Evolutionary conservation across 2,888 invertebrate species (phyloP).

Genomic region (Sarcophaga caerulescens): DNA sequence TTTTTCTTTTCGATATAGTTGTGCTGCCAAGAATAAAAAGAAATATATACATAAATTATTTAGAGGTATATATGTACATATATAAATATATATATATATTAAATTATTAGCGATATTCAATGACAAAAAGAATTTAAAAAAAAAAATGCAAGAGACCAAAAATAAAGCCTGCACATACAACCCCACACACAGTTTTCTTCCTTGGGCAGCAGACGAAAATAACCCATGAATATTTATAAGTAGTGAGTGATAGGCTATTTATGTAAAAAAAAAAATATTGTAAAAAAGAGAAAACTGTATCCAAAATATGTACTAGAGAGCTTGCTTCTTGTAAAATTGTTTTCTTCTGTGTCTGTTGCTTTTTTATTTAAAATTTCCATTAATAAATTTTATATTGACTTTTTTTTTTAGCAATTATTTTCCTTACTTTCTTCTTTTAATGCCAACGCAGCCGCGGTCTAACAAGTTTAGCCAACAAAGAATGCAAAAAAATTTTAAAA

Average conservation of each 20-base stretch:
- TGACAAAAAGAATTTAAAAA: slow-evolving; percentile 1
- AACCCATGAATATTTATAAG: not conserved
- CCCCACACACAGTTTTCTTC: slow-evolving; percentile 5
- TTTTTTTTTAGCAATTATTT: not conserved
- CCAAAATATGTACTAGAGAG: not conserved
- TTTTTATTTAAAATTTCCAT: slow-evolving; percentile 43
- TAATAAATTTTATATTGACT: slow-evolving; percentile 12
- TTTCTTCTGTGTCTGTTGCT: not conserved
- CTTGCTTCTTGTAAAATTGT: no score
- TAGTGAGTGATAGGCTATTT: no score
- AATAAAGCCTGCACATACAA: slow-evolving; percentile 43
- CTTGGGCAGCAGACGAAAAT: slow-evolving; percentile 15
- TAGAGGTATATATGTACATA: not conserved
- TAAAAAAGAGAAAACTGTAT: slow-evolving; percentile 3
- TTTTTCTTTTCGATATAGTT: slow-evolving; percentile 22
- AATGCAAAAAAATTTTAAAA: slow-evolving; percentile 66
- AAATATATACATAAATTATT: slow-evolving; percentile 4
- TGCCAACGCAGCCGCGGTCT: slow-evolving; percentile 67
- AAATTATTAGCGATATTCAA: not conserved
- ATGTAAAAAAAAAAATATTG: not conserved
- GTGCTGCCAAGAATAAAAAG: slow-evolving; percentile 39
- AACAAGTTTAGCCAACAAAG: slow-evolving; percentile 67
- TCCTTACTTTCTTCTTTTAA: slow-evolving; percentile 60
- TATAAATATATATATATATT: not conserved
- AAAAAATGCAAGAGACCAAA: slow-evolving; percentile 45